These are phyloP conservation scores for Endotricha flammealis DNA, from an alignment of 2,888 invertebrate species.

Conservation along the genomic window DNA sequence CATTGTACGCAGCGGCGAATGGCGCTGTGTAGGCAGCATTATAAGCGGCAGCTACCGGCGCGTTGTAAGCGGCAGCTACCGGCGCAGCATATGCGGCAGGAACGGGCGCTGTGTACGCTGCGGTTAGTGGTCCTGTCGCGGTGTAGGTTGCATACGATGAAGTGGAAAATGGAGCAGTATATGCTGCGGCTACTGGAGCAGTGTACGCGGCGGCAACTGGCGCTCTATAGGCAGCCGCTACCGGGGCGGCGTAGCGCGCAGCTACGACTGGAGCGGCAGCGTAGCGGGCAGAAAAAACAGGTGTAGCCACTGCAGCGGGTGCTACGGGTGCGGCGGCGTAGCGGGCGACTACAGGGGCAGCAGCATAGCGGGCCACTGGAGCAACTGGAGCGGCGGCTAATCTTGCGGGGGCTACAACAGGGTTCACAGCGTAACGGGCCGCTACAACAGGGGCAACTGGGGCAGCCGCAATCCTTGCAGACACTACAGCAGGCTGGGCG, in stretches of 20 bases:
- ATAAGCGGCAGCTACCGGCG: constrained; percentile 22
- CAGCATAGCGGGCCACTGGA: constrained; percentile 9
- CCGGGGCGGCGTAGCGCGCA: constrained; percentile 32
- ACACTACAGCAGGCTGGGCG: constrained; percentile 45
- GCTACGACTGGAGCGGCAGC: constrained; percentile 32
- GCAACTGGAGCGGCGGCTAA: constrained; percentile 19
- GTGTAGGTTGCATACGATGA: constrained; percentile 22
- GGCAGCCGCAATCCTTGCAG: constrained; percentile 35
- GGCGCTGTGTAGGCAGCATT: constrained; percentile 19
- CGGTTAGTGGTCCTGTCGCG: constrained; percentile 21
- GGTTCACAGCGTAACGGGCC: constrained; percentile 24
- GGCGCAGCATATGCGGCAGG: constrained; percentile 29
- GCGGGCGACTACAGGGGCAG: constrained; percentile 19
- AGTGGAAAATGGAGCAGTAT: constrained; percentile 24
- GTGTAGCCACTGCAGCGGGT: constrained; percentile 23
- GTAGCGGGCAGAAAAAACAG: constrained; percentile 25
- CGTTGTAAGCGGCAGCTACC: constrained; percentile 24
- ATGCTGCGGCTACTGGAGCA: constrained; percentile 23
- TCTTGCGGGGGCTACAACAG: constrained; percentile 20
- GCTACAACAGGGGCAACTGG: constrained; percentile 35
- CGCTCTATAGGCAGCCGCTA: constrained; percentile 16
- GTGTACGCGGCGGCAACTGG: constrained; percentile 23
- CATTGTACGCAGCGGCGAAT: constrained; percentile 24
- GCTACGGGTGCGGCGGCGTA: constrained; percentile 29
- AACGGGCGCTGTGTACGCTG: constrained; percentile 26